These are phyloP conservation scores for Octomys mimax DNA, from an alignment of 2,797 vertebrate genomes.

Conservation along the genomic window DNA sequence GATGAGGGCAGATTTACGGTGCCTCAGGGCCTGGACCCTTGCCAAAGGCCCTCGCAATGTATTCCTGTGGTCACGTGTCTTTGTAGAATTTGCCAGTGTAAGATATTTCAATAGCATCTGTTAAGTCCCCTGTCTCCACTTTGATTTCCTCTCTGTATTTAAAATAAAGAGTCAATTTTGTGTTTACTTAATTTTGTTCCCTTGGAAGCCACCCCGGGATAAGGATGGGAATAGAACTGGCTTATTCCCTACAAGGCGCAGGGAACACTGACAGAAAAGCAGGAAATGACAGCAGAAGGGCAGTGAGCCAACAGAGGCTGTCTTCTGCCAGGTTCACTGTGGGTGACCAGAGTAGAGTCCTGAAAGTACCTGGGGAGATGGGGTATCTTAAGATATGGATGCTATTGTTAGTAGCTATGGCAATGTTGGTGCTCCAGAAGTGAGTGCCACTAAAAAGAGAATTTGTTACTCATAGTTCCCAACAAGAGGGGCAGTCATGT, in stretches of 20 bases:
- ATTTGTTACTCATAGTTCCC: not conserved
- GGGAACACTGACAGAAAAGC: not conserved
- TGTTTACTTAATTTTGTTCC: constrained; percentile 45
- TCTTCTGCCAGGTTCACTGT: not conserved
- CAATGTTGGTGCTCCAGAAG: not conserved
- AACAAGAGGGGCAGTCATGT: not conserved
- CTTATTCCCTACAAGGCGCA: not conserved
- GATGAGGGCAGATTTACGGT: not conserved
- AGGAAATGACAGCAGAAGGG: not conserved
- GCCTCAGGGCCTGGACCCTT: not conserved
- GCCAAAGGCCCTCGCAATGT: not conserved
- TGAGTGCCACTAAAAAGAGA: not conserved
- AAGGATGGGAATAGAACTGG: not conserved
- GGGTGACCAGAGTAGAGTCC: not conserved
- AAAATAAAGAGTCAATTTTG: constrained; percentile 51
- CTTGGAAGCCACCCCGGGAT: not conserved
- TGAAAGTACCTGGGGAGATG: not conserved
- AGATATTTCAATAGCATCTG: not conserved
- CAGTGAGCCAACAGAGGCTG: not conserved
- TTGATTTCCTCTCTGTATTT: constrained; percentile 42
- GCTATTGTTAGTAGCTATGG: not conserved
- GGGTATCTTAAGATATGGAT: not conserved
- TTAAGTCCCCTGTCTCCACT: constrained; percentile 1
- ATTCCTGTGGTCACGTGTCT: not conserved
- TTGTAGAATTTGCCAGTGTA: not conserved